phyloP scores from a whole-genome alignment of 2,797 vertebrate species.

The Glossophaga mutica region DNA sequence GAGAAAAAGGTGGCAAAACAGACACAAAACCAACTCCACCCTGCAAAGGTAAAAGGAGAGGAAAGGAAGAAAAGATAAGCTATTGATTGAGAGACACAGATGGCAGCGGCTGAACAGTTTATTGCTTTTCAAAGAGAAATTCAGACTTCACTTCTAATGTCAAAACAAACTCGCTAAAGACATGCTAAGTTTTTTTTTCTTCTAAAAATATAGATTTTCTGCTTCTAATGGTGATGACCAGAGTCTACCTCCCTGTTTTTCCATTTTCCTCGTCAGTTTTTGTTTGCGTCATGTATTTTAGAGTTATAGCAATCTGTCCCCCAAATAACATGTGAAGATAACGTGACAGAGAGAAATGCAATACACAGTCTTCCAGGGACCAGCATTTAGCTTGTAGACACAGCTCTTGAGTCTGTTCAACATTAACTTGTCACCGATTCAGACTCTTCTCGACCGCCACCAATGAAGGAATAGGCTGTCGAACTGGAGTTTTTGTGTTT shows the following conservation, averaged over 20 bases:
- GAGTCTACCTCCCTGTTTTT: background rate
- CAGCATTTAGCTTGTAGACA: conserved; percentile 35
- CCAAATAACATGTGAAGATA: background rate
- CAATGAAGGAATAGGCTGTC: background rate
- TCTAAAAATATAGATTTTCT: background rate
- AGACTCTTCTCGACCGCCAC: fast-evolving
- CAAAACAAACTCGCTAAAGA: background rate
- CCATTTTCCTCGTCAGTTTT: background rate
- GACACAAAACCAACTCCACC: background rate
- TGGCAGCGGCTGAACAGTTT: conserved; percentile 80
- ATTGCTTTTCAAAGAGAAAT: conserved; percentile 49
- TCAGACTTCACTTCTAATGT: background rate
- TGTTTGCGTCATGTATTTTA: background rate
- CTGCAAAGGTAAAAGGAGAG: background rate
- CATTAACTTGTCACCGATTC: background rate
- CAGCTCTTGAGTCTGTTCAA: background rate
- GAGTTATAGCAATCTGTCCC: background rate
- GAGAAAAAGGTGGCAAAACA: background rate
- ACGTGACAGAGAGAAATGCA: conserved; percentile 73
- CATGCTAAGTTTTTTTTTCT: background rate
- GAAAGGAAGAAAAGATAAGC: conserved; percentile 9
- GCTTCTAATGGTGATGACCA: background rate
- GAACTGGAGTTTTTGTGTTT: background rate
- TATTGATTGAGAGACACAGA: conserved; percentile 77
- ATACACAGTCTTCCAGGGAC: conserved; percentile 39